Conservation (phyloP, 1,140 invertebrate species). For the Dreissena polymorpha region DNA sequence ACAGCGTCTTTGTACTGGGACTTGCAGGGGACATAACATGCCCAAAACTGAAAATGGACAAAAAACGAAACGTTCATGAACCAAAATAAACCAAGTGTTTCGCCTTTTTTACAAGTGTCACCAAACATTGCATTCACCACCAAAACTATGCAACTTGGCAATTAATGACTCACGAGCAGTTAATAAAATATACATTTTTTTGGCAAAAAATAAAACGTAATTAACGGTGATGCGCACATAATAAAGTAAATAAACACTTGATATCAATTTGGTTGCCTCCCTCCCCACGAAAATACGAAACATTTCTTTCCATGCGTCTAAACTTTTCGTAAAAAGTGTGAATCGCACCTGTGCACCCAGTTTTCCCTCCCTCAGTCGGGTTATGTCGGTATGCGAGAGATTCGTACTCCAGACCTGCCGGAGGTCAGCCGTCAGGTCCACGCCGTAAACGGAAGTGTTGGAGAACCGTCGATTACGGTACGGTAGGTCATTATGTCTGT, state of each 20-base stretch:
- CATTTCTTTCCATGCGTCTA: not conserved
- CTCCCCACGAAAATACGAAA: no score
- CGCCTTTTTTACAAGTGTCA: no score
- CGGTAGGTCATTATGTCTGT: conserved; percentile 92
- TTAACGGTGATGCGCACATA: no score
- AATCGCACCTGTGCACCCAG: conserved; percentile 89
- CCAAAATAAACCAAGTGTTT: no score
- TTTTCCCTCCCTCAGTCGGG: conserved; percentile 88
- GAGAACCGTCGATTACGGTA: conserved; percentile 91
- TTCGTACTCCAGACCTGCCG: conserved; percentile 81
- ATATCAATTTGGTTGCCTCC: no score
- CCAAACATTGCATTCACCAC: no score
- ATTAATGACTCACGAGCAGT: no score
- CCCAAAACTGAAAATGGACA: conserved; percentile 87
- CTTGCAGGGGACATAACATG: conserved; percentile 91
- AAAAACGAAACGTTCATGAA: no score
- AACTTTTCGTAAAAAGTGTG: not conserved
- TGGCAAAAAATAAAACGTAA: no score
- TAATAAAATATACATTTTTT: no score
- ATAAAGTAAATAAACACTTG: no score
- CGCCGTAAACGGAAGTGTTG: conserved; percentile 89
- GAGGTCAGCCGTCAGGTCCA: conserved; percentile 90
- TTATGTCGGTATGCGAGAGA: conserved; percentile 91
- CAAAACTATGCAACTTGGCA: no score
- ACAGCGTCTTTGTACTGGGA: conserved; percentile 92